Percentiles rank a stretch among this genome's conserved stretches.
Evolutionary conservation across 2,113 vertebrate genomes (phyloP).

Genomic region (Ceuthmochares aereus): DNA sequence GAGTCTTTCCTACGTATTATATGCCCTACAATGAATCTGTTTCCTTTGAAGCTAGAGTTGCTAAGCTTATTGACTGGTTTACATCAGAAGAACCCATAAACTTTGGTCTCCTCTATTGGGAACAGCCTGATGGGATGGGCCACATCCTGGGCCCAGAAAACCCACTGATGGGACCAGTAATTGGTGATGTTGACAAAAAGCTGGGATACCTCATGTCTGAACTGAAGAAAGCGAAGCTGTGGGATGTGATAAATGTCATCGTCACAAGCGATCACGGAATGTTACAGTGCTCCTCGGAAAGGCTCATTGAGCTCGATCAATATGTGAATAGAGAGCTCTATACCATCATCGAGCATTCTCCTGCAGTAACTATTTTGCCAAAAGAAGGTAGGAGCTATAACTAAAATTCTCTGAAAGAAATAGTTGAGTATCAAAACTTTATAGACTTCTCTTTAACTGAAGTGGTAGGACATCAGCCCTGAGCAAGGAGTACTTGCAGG

Average conservation of each 20-base stretch:
- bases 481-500: neutral
- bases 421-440: neutral
- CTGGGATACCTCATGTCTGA: conserved; percentile 86
- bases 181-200: conserved; percentile 85
- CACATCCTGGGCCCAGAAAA: conserved; percentile 87
- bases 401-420: neutral
- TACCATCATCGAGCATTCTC: conserved; percentile 85
- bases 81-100: conserved; percentile 80
- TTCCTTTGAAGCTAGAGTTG: conserved; percentile 84
- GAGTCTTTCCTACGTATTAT: conserved; percentile 79
- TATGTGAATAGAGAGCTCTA: conserved; percentile 86
- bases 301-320: conserved; percentile 87
- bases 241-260: conserved; percentile 83
- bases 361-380: conserved; percentile 87
- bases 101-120: conserved; percentile 91
- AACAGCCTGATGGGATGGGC: conserved; percentile 88
- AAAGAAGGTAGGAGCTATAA: conserved; percentile 81
- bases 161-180: conserved; percentile 79
- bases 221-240: conserved; percentile 82
- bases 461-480: neutral
- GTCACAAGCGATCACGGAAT: conserved; percentile 94
- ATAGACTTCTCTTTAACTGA: neutral
- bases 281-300: conserved; percentile 84
- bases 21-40: conserved; percentile 85
- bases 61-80: conserved; percentile 87